These are phyloP conservation scores for Drosophila setosimentum DNA, from an alignment of 2,888 invertebrate genomes.

Conservation along the genomic window DNA sequence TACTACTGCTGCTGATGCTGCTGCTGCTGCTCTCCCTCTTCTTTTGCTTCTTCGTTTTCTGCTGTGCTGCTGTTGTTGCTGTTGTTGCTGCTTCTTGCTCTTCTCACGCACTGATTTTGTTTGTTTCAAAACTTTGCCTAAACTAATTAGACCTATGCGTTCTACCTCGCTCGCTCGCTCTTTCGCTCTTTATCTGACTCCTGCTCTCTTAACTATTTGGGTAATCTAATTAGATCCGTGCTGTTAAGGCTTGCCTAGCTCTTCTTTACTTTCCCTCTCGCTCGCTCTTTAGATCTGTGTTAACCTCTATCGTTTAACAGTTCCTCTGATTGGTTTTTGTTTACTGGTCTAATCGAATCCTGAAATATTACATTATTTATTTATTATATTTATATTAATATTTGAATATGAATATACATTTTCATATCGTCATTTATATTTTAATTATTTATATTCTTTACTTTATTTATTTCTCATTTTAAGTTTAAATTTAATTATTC, in stretches of 20 bases:
- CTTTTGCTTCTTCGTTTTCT: background rate
- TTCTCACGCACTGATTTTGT: background rate
- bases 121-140: background rate
- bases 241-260: background rate
- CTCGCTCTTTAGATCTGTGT: background rate
- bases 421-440: too few species aligned
- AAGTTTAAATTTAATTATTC: background rate
- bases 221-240: background rate
- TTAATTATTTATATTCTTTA: background rate
- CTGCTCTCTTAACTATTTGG: background rate
- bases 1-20: constrained; percentile 1
- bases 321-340: background rate
- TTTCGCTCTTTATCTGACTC: background rate
- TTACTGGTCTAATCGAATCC: background rate
- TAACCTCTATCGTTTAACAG: background rate
- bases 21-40: background rate
- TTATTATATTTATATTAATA: too few species aligned
- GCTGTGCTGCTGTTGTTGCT: background rate
- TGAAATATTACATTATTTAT: background rate
- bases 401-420: too few species aligned
- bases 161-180: background rate
- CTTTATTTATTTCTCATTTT: background rate
- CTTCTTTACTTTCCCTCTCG: background rate
- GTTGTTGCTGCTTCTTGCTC: background rate
- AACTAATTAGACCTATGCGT: background rate